Evolutionary conservation across 2,113 vertebrate species (phyloP).

Genomic region (Probosciger aterrimus): DNA sequence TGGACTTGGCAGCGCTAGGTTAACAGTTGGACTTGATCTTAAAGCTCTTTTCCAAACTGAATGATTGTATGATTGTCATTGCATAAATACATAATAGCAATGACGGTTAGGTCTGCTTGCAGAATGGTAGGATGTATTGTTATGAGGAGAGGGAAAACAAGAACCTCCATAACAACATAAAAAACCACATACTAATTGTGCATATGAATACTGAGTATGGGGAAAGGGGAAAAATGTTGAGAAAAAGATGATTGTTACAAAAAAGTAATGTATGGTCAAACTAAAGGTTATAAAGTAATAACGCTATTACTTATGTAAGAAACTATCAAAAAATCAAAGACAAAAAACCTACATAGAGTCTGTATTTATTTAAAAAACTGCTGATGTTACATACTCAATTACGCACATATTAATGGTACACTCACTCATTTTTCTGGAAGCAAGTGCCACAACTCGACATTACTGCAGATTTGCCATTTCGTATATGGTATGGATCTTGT

Average conservation of each 20-base stretch:
- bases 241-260: neutral
- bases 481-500: neutral
- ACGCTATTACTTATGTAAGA: neutral
- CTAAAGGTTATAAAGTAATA: neutral
- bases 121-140: neutral
- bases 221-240: neutral
- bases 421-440: neutral
- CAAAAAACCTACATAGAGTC: neutral
- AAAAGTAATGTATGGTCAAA: neutral
- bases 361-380: neutral
- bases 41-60: neutral
- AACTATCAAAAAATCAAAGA: neutral
- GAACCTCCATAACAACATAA: neutral
- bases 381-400: neutral
- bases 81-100: neutral
- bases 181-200: neutral
- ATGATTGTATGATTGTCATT: neutral
- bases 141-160: neutral
- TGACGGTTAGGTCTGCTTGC: neutral
- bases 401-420: neutral
- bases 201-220: neutral
- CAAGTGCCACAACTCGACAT: neutral
- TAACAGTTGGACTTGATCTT: neutral
- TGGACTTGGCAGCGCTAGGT: neutral
- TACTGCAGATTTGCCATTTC: neutral